Base-by-base conservation (phyloP, 1,140 invertebrate genomes). In the Nebria ingens region DNA sequence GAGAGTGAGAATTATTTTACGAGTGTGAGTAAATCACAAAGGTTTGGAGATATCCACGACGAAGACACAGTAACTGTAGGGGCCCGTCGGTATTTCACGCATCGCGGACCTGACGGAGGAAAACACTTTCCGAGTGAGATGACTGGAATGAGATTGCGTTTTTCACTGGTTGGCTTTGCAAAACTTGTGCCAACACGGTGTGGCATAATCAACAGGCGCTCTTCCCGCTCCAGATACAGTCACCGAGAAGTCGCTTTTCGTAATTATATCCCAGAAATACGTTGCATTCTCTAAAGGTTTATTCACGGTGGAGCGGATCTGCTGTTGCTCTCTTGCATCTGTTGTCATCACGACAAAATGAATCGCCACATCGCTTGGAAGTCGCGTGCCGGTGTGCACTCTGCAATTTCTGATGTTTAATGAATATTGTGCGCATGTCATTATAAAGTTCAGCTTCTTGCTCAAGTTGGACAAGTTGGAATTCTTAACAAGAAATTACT, bases 381-480 rank as follows among this genome's bases (percentile, higher is more conserved):
- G 25, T 34, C 25, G 25, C 25, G 25, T 34, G 25, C 25, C 25
- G 25, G 25, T 34, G 25, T 34, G n/a, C 25, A 45, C n/a, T n/a
- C 40, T 45, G 40, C 40, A 45, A 11, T 17, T 17, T 17, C 40
- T 17, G 17, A 9, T 17, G 40, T 45, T 4, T 45, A 45, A 45
- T 45, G 40, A 45, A 45, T 45, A 45, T 45, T 45, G 40, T 45
- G 17, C 17, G 40, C 40, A 45, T 45, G 40, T 45, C 40, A 45
- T 45, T 45, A 45, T 45, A 45, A 45, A 45, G 40, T 45, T 45
- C 40, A 45, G 40, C 17, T 45, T 45, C 40, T 45, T 45, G 40
- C 17, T 45, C 9, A 11, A 11, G 9, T 13, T 6, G 4, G 25
- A 29, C 25, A 4, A 13, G 25, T 17, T 6, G 40, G 15, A 45